These are phyloP conservation scores for Xiphophorus maculatus DNA, from an alignment of 2,113 vertebrate species.

Conservation along the genomic window DNA sequence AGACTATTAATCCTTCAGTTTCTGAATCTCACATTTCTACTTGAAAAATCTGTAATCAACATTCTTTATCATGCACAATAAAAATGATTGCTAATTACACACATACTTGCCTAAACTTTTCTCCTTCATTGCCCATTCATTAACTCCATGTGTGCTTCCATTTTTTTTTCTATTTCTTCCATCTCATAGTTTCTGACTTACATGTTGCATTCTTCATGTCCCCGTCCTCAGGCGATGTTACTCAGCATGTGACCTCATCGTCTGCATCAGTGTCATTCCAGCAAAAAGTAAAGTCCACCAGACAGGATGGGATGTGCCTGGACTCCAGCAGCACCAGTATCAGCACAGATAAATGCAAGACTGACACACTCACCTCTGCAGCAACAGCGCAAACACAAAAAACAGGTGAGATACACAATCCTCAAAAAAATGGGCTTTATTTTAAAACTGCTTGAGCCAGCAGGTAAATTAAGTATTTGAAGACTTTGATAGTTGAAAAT, in stretches of 20 bases:
- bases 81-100: too few species aligned
- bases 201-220: not conserved
- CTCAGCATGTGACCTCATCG: slow-evolving; percentile 78
- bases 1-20: too few species aligned
- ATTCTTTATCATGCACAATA: too few species aligned
- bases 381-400: slow-evolving; percentile 64
- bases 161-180: not conserved
- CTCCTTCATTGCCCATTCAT: not conserved
- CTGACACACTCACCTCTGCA: slow-evolving; percentile 41
- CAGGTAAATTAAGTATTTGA: too few species aligned
- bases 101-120: not conserved
- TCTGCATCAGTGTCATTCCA: slow-evolving; percentile 42
- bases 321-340: slow-evolving; percentile 78
- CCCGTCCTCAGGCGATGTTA: slow-evolving; percentile 72
- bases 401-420: slow-evolving; percentile 78
- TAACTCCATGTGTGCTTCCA: too few species aligned
- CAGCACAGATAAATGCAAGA: slow-evolving; percentile 80
- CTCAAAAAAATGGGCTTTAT: not conserved
- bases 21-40: too few species aligned
- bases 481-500: too few species aligned
- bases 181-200: not conserved
- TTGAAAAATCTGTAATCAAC: too few species aligned
- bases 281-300: slow-evolving; percentile 38
- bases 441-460: not conserved
- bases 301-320: slow-evolving; percentile 86